Evolutionary conservation across 2,113 vertebrate species (phyloP), one percentile per base, ranked within the genome.

Genomic region (Stomatorhinus ivindoensis): DNA sequence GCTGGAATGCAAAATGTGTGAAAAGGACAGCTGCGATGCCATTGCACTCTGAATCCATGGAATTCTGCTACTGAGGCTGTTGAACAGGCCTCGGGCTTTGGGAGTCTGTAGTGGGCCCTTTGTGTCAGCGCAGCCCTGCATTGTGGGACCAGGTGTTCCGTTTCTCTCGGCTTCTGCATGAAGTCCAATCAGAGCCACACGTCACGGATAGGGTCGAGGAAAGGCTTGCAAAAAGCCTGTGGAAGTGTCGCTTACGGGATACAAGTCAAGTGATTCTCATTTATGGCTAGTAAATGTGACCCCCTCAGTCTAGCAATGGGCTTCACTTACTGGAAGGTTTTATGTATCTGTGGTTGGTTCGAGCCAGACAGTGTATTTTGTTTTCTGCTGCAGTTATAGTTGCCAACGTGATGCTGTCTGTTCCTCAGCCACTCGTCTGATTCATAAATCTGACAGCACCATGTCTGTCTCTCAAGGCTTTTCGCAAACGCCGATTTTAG

Each of bases 21-120:
- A 89, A 55, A 55, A n/a, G 76, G 73, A 83, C 88, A 89, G 69
- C 88, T 89, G 88, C 50, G 35, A 35, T 55, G 73, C 35, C 47
- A 53, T 82, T 24, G 69, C 88, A 35, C 39, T 53, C 88, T 53
- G 88, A 83, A 44, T 89, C 69, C 31, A 5, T 27, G 69, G 47
- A 27, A 51, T 88, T 88, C 46, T 80, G 46, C 65, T 10, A 19
- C 27, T 9, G 27, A 51, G 47, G 88, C 69, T 51, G 88, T 8
- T 44, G 44, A 89, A 83, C 88, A 58, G 88, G 73, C 76, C 76
- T 51, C 4, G 2, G 17, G 88, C 88, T 53, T 53, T 51, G 88
- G 46, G 48, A 51, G 21, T 35, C 69, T 48, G 47, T 48, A 82
- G 46, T 53, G 46, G 85, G 50, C 48, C 17, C 19, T 89, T 39